Percentiles rank a stretch among this genome's conserved stretches.
Evolutionary conservation across 23 tunicate genomes (phyloP).

Genomic region (Phallusia fumigata): DNA sequence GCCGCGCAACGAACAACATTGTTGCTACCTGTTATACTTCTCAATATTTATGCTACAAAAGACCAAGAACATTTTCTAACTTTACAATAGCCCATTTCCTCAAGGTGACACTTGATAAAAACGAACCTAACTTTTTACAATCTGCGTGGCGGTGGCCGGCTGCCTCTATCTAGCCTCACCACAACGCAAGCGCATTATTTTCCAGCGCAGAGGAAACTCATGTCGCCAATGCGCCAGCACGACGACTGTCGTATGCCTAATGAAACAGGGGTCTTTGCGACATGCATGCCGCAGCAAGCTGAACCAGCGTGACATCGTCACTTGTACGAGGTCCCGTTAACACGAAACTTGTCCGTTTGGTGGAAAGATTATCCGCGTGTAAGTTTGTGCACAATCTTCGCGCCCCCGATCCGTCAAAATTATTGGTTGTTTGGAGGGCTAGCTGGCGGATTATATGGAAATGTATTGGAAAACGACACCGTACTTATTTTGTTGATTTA

Average conservation of each 20-base stretch:
- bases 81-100: no score
- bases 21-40: no score
- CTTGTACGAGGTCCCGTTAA: neutral
- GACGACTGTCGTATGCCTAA: neutral
- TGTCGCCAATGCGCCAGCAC: neutral
- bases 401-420: neutral
- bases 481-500: no score
- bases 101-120: no score
- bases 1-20: no score
- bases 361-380: neutral
- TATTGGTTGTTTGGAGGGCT: neutral
- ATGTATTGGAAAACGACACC: no score
- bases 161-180: neutral
- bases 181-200: neutral
- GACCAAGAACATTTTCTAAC: no score
- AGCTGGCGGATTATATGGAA: no score
- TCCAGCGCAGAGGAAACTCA: neutral
- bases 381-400: neutral
- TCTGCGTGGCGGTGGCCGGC: no score
- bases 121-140: no score
- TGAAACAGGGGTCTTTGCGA: neutral
- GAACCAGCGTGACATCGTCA: neutral
- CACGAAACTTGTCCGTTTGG: neutral
- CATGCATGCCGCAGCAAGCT: neutral
- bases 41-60: no score